A percentile compares a stretch with the other conserved stretches of the same genome.
Evolutionary conservation across 1,140 invertebrate species (phyloP).

Genomic region (Nylanderia fulva): DNA sequence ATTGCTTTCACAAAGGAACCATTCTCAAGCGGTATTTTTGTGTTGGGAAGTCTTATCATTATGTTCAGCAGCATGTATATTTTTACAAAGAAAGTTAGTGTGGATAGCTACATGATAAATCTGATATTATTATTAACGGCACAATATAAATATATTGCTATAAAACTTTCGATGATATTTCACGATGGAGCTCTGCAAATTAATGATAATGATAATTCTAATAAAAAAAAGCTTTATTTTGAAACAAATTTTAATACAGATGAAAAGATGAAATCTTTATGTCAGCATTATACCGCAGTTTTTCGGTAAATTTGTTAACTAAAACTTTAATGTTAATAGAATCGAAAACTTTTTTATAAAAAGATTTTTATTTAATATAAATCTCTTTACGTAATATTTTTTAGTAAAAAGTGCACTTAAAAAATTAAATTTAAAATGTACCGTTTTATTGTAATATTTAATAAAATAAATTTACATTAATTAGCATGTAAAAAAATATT

Average conservation of each 20-base stretch:
- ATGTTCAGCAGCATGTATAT: not conserved
- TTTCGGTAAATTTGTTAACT: not conserved
- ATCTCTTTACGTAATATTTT: not conserved
- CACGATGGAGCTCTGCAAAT: not conserved
- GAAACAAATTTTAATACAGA: not conserved
- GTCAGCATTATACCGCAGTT: not conserved
- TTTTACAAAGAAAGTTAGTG: constrained; percentile 11
- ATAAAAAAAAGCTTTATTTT: not conserved
- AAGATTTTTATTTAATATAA: not conserved
- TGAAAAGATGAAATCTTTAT: not conserved
- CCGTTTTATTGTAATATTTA: not conserved
- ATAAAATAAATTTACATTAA: not conserved
- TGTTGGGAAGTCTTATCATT: not conserved
- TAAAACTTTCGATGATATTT: constrained; percentile 4
- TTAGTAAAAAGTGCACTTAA: not conserved
- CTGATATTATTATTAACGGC: not conserved
- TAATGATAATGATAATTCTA: not conserved
- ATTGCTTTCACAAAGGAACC: not conserved
- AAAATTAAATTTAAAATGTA: not conserved
- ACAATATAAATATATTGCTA: constrained; percentile 8
- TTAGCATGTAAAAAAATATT: not conserved
- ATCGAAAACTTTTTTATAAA: not conserved
- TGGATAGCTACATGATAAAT: constrained; percentile 21
- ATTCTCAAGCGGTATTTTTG: not conserved
- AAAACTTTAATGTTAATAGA: not conserved